Evolutionary conservation across 2,113 vertebrate genomes (phyloP), one percentile per base, ranked within the genome.

Genomic region (Piaya cayana): DNA sequence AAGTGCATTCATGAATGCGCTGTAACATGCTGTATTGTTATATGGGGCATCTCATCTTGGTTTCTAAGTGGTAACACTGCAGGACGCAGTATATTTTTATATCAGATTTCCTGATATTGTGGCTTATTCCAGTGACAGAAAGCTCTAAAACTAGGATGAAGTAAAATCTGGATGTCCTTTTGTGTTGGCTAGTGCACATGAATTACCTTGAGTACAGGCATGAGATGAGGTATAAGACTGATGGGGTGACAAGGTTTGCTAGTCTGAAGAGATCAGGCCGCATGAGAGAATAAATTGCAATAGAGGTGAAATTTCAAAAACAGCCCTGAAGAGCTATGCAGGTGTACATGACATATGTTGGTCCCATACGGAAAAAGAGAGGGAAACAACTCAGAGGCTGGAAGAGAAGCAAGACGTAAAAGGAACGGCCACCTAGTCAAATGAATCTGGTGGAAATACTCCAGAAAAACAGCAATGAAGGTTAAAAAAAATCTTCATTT

Each of bases 101-200:
- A 76, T 2, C 32, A 72, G 5, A 4, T 5, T 42, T 42, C 19
- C 47, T 52, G 52, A 20, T 60, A 2, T 69, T 25, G 22, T 34
- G 36, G 22, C 12, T 88, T 81, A 87, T 71, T 79, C 15, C 62
- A 87, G 67, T 47, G 50, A 64, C 16, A 89, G 50, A 70, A 69
- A 86, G 17, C 10, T 64, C 39, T 85, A 85, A 76, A 89, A 60
- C 9, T 14, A 69, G 30, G n/a, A 8, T 72, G 29, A 87, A 75
- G 17, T 59, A 60, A 84, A 84, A 87, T 20, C 23, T 67, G 55
- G 17, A 63, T 50, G 43, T 27, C 14, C 20, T 75, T 82, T 43
- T 19, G 4, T 39, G 17, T 11, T 65, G 67, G 26, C 16, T 0
- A 0, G 30, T 43, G 43, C 8, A 39, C 0, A 5, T 7, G 60